Conservation (phyloP, 2,797 vertebrate species). For the Hipposideros larvatus region DNA sequence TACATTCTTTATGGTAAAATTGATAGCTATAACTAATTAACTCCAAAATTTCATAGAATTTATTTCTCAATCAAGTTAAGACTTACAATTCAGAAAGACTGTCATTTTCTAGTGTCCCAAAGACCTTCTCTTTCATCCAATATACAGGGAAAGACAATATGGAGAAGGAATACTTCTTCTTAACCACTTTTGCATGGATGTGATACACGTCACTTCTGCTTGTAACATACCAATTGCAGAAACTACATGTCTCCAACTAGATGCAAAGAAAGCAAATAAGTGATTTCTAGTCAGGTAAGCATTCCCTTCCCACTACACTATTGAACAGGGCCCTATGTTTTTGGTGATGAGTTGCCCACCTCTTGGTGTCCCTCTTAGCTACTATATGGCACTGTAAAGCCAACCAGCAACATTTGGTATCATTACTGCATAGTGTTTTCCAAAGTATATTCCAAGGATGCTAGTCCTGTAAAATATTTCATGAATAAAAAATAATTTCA, state of each 20-base stretch:
- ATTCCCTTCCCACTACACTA: neutral
- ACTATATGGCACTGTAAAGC: neutral
- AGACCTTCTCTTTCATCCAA: neutral
- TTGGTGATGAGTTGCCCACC: neutral
- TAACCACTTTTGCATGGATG: neutral
- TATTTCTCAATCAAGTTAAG: neutral
- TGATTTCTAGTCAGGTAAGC: neutral
- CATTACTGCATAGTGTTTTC: neutral
- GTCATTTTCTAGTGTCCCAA: neutral
- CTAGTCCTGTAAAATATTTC: neutral
- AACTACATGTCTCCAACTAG: neutral
- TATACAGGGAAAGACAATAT: neutral
- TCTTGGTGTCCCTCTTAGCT: neutral
- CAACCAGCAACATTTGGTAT: neutral
- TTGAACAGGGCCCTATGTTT: neutral
- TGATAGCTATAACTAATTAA: neutral
- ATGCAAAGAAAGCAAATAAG: neutral
- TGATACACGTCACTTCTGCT: neutral
- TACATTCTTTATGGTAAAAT: neutral
- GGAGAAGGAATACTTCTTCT: neutral
- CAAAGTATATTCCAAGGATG: neutral
- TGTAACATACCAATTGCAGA: neutral
- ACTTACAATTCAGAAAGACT: neutral
- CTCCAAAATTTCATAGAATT: neutral
- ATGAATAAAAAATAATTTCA: neutral